Conservation (phyloP, 2,113 vertebrate species). For the Podilymbus podiceps region DNA sequence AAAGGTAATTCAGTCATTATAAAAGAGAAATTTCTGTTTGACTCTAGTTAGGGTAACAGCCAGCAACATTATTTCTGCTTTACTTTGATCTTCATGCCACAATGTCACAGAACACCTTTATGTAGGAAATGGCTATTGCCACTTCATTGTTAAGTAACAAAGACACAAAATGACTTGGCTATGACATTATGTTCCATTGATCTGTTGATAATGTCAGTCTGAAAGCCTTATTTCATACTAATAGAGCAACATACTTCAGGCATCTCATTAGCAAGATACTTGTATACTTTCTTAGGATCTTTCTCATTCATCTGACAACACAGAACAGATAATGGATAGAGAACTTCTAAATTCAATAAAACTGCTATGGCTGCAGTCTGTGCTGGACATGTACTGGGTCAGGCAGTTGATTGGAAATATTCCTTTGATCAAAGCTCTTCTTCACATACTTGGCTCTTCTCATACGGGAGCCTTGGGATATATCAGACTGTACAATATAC, state of each 20-base stretch:
- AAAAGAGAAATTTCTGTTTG: not conserved
- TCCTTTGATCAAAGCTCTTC: not conserved
- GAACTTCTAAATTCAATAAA: not conserved
- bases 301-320: not conserved
- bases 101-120: not conserved
- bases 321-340: not conserved
- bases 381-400: not conserved
- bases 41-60: not conserved
- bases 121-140: not conserved
- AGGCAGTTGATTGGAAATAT: not conserved
- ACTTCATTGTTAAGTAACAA: not conserved
- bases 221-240: not conserved
- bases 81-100: not conserved
- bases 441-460: not conserved
- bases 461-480: not conserved
- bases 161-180: not conserved
- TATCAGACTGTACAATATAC: not conserved
- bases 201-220: not conserved
- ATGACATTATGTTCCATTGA: not conserved
- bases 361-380: not conserved
- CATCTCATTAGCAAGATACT: not conserved
- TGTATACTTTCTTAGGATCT: not conserved
- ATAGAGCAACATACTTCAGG: not conserved
- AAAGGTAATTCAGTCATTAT: slow-evolving; percentile 75
- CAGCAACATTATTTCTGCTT: not conserved